These are phyloP conservation scores for Salpingus planirostris DNA, from an alignment of 2,888 invertebrate species.

Conservation along the genomic window DNA sequence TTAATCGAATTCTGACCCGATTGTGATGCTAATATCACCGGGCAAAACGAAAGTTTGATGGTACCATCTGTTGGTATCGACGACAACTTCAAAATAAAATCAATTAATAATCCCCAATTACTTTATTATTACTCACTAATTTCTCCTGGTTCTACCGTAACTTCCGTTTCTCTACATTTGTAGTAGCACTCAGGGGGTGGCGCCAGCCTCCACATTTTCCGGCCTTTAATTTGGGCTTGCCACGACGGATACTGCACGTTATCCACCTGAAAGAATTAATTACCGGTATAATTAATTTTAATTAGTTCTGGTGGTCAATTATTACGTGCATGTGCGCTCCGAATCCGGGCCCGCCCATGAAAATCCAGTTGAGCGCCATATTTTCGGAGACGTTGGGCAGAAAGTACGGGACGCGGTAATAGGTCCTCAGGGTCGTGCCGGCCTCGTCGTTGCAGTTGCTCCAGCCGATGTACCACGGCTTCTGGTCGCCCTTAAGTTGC, in stretches of 20 bases:
- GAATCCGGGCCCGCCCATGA: slow-evolving; percentile 91
- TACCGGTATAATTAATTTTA: no score
- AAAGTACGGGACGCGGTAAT: slow-evolving; percentile 82
- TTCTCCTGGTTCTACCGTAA: slow-evolving; percentile 76
- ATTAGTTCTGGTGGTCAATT: no score
- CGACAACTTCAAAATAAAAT: slow-evolving; percentile 59
- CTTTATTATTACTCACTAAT: slow-evolving; percentile 87
- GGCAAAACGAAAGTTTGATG: slow-evolving; percentile 84
- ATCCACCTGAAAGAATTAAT: slow-evolving; percentile 64
- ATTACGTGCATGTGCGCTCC: slow-evolving; percentile 92
- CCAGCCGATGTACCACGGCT: slow-evolving; percentile 67
- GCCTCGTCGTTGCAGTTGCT: slow-evolving; percentile 87
- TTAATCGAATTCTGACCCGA: slow-evolving; percentile 93
- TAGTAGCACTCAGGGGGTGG: slow-evolving; percentile 91
- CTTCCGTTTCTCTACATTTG: slow-evolving; percentile 57
- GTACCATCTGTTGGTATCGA: slow-evolving; percentile 95
- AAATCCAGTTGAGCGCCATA: slow-evolving; percentile 90
- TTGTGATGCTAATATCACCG: slow-evolving; percentile 86
- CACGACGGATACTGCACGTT: slow-evolving; percentile 90
- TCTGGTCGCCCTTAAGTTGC: slow-evolving; percentile 41
- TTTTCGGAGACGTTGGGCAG: slow-evolving; percentile 78
- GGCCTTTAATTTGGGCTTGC: slow-evolving; percentile 91
- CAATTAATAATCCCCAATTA: not conserved
- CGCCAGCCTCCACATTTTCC: slow-evolving; percentile 80
- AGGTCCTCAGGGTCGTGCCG: slow-evolving; percentile 64